Base-by-base conservation (phyloP, 2,888 invertebrate genomes). In the Willowsia nigromaculata region DNA sequence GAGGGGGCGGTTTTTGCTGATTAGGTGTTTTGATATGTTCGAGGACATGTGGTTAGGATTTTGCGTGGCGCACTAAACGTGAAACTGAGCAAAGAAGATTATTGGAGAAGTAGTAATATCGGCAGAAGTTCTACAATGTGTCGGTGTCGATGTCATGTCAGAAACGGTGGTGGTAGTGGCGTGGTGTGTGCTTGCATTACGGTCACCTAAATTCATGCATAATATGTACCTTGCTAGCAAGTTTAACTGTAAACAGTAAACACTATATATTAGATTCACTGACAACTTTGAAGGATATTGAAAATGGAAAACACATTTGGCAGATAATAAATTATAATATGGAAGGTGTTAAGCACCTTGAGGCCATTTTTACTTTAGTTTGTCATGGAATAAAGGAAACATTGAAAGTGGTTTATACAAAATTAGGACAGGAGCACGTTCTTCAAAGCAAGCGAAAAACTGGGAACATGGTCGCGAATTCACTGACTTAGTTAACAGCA, bases 1-100 rank as follows among this genome's bases (percentile, higher is more conserved):
- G 56, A 89, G 85, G 89, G 83, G 89, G 89, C 85, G 89, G 85
- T 85, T 85, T 74, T 56, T 85, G 82, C 81, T 89, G 89, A 89
- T 89, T 89, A 89, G 82, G 25, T 82, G 62, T 82, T 85, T 85
- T 89, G 89, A 89, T 82, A 71, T 62, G 82, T 82, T 81, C 65
- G 81, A 80, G 84, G 74, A 65, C 87, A 59, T 76, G 50, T 53
- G 30, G 74, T 78, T 13, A 11, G 78, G 5, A 18, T 78, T 78
- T 50, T 78, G 78, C 33, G 25, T 30, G 50, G 33, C 81, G n/a
- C 33, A 68, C 11, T 7, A 37, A 50, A 71, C 25, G 53, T 11
- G 25, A 33, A 25, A 53, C 13, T 50, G 62, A 82, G 3, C 25
- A 25, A 62, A n/a, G 22, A 22, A 43, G 22, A 43, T 40, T 25